A percentile compares a stretch with the other conserved stretches of the same genome.
These are phyloP conservation scores for Capromys pilorides DNA, from an alignment of 2,797 vertebrate species.

Conservation along the genomic window DNA sequence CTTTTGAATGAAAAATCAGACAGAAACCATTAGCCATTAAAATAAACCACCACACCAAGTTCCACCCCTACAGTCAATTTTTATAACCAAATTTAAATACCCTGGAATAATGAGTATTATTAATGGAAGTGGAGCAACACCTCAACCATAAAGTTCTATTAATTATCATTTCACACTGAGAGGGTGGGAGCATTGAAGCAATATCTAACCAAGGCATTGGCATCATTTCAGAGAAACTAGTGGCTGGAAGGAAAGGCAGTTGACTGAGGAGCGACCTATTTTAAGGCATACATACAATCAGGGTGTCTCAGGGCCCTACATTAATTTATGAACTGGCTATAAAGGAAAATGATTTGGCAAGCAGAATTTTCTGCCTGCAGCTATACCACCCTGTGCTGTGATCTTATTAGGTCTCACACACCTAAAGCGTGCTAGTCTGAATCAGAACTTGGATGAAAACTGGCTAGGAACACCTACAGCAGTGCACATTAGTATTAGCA, in stretches of 20 bases:
- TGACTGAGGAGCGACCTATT: not conserved
- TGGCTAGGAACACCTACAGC: constrained; percentile 63
- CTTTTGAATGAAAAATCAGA: constrained; percentile 64
- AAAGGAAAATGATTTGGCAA: constrained; percentile 71
- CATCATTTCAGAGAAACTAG: constrained; percentile 58
- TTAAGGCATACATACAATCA: not conserved
- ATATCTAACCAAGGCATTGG: constrained; percentile 55
- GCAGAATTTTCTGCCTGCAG: constrained; percentile 70
- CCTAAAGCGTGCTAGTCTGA: constrained; percentile 60
- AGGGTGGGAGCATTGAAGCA: constrained; percentile 25
- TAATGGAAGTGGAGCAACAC: constrained; percentile 65
- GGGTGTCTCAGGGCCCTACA: not conserved
- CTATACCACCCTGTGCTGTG: constrained; percentile 56
- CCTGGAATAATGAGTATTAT: constrained; percentile 39
- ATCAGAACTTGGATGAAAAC: constrained; percentile 70
- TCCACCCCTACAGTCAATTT: constrained; percentile 58
- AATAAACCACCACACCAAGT: constrained; percentile 39
- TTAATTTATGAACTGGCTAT: constrained; percentile 60
- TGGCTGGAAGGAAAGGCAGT: constrained; percentile 45
- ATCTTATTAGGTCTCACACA: constrained; percentile 73
- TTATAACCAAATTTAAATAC: constrained; percentile 59
- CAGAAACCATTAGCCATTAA: constrained; percentile 57
- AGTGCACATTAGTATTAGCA: constrained; percentile 31
- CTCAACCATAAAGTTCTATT: constrained; percentile 68
- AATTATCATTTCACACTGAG: constrained; percentile 67